A percentile compares a stretch with the other conserved stretches of the same genome.
Conservation (phyloP, 2,888 invertebrate genomes). For the Caenorhabditis sp. region DNA sequence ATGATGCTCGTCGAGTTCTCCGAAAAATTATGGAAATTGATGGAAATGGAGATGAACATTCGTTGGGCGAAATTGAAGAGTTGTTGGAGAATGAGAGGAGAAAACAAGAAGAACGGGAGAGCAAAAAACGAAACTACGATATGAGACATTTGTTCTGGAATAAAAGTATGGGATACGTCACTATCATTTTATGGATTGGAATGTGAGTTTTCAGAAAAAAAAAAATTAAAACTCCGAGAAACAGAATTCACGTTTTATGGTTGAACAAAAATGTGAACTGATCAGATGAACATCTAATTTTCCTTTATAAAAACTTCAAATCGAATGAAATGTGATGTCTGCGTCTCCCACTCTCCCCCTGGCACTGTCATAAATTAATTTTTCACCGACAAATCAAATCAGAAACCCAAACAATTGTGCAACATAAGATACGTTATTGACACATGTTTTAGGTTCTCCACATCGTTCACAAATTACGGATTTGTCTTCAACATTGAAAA, state of each 20-base stretch:
- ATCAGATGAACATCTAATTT: too few relatives aligned
- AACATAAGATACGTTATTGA: too few relatives aligned
- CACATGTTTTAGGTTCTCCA: slow-evolving; percentile 51
- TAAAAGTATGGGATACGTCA: slow-evolving; percentile 52
- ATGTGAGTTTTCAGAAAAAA: slow-evolving; percentile 34
- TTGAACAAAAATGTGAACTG: too few relatives aligned
- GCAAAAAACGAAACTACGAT: slow-evolving; percentile 45
- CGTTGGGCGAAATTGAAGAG: slow-evolving; percentile 47
- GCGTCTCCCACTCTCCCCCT: too few relatives aligned
- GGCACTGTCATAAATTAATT: too few relatives aligned
- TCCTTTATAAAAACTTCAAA: too few relatives aligned
- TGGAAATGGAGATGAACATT: slow-evolving; percentile 38
- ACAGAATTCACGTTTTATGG: too few relatives aligned
- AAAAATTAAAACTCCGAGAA: too few relatives aligned
- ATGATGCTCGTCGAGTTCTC: slow-evolving; percentile 58
- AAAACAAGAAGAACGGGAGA: slow-evolving; percentile 39
- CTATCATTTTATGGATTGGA: slow-evolving; percentile 47
- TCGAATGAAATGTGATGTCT: too few relatives aligned
- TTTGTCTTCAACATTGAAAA: slow-evolving; percentile 65
- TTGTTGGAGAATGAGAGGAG: slow-evolving; percentile 50
- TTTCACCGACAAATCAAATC: too few relatives aligned
- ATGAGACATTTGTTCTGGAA: slow-evolving; percentile 61
- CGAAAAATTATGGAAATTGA: slow-evolving; percentile 52
- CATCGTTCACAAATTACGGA: slow-evolving; percentile 62
- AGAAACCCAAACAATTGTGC: too few relatives aligned